Percentiles rank a stretch among this genome's conserved stretches.
These are phyloP conservation scores for Gobio occitaniae DNA, from an alignment of 2,797 vertebrate species.

Conservation along the genomic window DNA sequence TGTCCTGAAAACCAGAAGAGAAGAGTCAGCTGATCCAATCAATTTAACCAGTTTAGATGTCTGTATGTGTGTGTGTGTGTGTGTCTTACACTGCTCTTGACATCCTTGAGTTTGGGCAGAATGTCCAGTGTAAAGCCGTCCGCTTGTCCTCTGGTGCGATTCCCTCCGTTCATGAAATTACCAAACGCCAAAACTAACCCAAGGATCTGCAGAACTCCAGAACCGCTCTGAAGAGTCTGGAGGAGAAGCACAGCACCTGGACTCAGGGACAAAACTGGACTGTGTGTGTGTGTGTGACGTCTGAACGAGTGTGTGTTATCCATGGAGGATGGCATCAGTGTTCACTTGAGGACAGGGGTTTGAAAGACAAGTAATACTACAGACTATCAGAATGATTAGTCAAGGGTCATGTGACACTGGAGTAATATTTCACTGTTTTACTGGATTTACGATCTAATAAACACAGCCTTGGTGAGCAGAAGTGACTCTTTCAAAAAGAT, in stretches of 20 bases:
- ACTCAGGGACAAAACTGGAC: neutral
- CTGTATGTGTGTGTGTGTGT: neutral
- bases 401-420: no score
- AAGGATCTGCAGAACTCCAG: constrained; percentile 86
- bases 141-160: constrained; percentile 93
- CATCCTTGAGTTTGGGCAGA: constrained; percentile 96
- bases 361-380: no score
- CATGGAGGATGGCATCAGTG: no score
- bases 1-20: constrained; percentile 80
- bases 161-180: constrained; percentile 98
- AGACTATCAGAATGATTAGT: no score
- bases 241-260: neutral
- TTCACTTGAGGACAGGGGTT: no score
- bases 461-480: no score
- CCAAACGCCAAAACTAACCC: constrained; percentile 94
- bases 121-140: constrained; percentile 96
- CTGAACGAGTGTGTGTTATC: neutral
- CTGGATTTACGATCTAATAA: no score
- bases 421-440: no score
- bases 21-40: neutral
- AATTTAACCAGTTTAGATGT: neutral
- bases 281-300: neutral
- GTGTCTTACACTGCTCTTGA: constrained; percentile 94
- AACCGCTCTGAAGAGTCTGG: constrained; percentile 85
- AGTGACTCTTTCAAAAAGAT: no score